phyloP scores from a whole-genome alignment of 2,888 invertebrate species.

The Acronicta psi region DNA sequence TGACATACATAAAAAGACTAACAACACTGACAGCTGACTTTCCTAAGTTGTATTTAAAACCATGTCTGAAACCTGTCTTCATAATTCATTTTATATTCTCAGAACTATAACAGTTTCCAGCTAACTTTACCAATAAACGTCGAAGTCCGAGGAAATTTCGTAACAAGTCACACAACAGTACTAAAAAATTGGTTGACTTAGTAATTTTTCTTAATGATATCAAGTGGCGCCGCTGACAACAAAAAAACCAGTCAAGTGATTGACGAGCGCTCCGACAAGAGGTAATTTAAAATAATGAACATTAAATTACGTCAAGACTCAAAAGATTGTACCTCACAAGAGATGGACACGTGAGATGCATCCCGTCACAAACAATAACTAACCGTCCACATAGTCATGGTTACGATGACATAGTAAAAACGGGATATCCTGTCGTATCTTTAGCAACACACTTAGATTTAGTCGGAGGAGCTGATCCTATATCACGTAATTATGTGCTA shows the following conservation, averaged over 20 bases:
- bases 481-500: slow-evolving; percentile 30
- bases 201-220: slow-evolving; percentile 60
- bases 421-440: slow-evolving; percentile 56
- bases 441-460: slow-evolving; percentile 40
- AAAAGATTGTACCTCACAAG: slow-evolving; percentile 47
- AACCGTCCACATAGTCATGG: slow-evolving; percentile 37
- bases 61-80: slow-evolving; percentile 6
- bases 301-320: slow-evolving; percentile 63
- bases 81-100: slow-evolving; percentile 20
- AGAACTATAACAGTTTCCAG: slow-evolving; percentile 19
- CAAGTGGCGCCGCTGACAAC: slow-evolving; percentile 68
- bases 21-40: slow-evolving; percentile 1
- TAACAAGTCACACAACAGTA: slow-evolving; percentile 40
- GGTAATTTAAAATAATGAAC: slow-evolving; percentile 70
- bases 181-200: slow-evolving; percentile 41
- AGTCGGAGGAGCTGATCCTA: slow-evolving; percentile 34
- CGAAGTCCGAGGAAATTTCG: slow-evolving; percentile 26
- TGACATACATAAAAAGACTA: neutral
- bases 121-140: slow-evolving; percentile 33
- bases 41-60: slow-evolving; percentile 12
- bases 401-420: slow-evolving; percentile 52
- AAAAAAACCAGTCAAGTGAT: slow-evolving; percentile 69
- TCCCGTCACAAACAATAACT: slow-evolving; percentile 52
- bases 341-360: slow-evolving; percentile 61
- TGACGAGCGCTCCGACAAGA: slow-evolving; percentile 60